phyloP scores from a whole-genome alignment of 35 echinoderm and acorn worm species.

The Holothuria glaberrima region DNA sequence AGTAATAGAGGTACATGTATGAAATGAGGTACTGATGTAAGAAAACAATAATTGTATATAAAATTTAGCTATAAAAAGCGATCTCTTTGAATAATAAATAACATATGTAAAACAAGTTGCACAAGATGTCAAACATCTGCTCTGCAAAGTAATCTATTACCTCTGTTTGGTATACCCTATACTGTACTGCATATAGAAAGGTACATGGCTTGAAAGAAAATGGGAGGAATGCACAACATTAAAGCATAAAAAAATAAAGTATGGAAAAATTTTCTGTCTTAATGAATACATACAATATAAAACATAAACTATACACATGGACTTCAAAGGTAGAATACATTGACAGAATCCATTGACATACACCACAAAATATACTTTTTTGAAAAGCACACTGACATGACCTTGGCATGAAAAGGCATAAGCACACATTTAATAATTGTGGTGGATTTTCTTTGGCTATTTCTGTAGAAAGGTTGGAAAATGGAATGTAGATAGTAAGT shows the following conservation, averaged over 20 bases:
- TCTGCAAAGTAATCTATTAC: neutral
- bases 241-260: neutral
- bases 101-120: too few species aligned
- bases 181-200: constrained; percentile 3
- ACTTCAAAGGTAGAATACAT: neutral
- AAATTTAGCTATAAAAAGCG: neutral
- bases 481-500: neutral
- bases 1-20: neutral
- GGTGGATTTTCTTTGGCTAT: neutral
- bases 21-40: neutral
- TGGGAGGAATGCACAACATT: neutral
- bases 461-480: too few species aligned
- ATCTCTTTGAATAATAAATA: too few species aligned
- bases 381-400: neutral
- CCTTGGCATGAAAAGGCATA: neutral
- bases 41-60: neutral
- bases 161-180: neutral
- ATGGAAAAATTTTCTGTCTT: neutral
- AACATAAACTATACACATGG: neutral
- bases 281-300: neutral
- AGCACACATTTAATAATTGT: neutral
- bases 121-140: neutral
- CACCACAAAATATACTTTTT: neutral
- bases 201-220: neutral
- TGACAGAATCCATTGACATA: neutral